Percentiles rank a stretch among this genome's conserved stretches.
Conservation (phyloP, 2,797 vertebrate genomes). For the Podarcis siculus region DNA sequence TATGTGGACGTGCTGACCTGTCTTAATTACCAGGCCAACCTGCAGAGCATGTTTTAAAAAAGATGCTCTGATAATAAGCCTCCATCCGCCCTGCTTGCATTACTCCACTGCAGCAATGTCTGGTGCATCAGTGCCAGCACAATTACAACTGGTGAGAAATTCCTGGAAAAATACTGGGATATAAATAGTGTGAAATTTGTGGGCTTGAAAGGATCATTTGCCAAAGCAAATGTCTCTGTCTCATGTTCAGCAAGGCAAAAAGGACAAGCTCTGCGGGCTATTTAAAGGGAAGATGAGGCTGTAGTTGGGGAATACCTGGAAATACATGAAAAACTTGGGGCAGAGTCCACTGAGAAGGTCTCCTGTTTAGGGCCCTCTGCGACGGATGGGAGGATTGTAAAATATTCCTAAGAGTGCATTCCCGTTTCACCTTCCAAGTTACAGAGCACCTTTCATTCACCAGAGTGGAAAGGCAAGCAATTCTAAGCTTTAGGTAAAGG, state of each 20-base stretch:
- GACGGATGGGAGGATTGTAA: neutral
- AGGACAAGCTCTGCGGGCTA: neutral
- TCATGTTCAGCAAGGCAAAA: neutral
- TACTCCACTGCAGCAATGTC: neutral
- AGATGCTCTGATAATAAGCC: neutral
- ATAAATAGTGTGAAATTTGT: rapidly evolving
- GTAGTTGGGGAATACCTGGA: neutral
- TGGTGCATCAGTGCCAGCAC: rapidly evolving
- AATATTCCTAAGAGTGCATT: neutral
- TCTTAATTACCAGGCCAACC: neutral
- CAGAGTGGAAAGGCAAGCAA: neutral
- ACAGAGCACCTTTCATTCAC: neutral
- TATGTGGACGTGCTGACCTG: neutral
- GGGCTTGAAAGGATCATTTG: neutral
- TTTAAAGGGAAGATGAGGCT: conserved; percentile 14
- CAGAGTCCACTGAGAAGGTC: neutral
- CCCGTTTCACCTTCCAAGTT: too few species aligned
- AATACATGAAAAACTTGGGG: neutral
- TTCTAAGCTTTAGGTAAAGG: neutral
- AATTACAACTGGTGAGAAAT: rapidly evolving
- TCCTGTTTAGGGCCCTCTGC: neutral
- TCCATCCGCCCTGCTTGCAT: neutral
- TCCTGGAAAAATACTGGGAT: neutral
- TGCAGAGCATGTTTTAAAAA: neutral
- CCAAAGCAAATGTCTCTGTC: neutral